Conservation (phyloP, 2,113 vertebrate species). For the Mormyrus iriodes region DNA sequence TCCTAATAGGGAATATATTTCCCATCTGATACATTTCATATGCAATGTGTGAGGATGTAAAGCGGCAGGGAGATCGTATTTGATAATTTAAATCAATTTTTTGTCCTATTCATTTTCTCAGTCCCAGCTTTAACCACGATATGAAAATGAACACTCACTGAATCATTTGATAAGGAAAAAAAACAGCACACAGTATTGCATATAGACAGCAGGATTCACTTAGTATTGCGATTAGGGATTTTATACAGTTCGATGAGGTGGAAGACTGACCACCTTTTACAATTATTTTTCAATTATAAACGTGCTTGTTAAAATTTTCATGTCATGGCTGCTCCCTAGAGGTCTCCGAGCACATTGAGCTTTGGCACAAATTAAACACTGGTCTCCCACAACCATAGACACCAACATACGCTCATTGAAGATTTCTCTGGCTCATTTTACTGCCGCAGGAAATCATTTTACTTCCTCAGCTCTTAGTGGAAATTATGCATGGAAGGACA, state of each 20-base stretch:
- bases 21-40: not conserved
- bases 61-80: not conserved
- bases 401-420: not conserved
- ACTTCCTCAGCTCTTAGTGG: not conserved
- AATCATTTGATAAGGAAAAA: not conserved
- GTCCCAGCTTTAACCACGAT: not conserved
- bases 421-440: not conserved
- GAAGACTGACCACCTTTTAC: not conserved
- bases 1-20: not conserved
- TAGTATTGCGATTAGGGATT: not conserved
- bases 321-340: not conserved
- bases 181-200: not conserved
- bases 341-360: not conserved
- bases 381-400: not conserved
- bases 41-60: not conserved
- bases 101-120: not conserved
- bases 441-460: not conserved
- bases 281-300: slow-evolving; percentile 2
- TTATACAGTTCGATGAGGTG: not conserved
- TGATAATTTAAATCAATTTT: not conserved
- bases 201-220: not conserved
- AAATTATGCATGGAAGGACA: not conserved
- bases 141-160: not conserved
- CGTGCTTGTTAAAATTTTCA: not conserved
- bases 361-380: not conserved